Base-by-base conservation (phyloP, 2,797 vertebrate species). In the Hoplostethus mediterraneus region DNA sequence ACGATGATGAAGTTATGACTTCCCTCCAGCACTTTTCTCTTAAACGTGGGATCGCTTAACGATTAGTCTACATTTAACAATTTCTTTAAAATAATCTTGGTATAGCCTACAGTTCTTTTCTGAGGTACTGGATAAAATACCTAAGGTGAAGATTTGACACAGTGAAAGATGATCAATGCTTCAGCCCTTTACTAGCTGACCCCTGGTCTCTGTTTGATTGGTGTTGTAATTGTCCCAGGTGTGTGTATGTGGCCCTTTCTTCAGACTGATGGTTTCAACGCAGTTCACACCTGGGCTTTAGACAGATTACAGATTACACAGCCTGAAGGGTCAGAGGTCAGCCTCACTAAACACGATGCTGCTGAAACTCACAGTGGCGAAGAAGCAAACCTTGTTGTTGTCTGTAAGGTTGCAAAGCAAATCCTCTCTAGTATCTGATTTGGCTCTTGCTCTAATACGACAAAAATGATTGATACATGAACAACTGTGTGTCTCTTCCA, bases 261-360 rank as follows among this genome's bases (percentile, higher is more conserved):
- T 16, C 40, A 58, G 57, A 38, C 42, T 70, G 73, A 79, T 85
- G 17, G 61, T 73, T 83, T 67, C 38, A 63, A 51, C 54, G 38
- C 44, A 58, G 42, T 25, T 40, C 76, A 54, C 71, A 74, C 67
- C 77, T 85, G 77, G 25, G 66, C 69, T 72, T 64, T 5, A 69
- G 53, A 83, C 58, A 14, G 54, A 79, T 82, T 71, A 83, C 58
- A 14, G 54, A 79, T 82, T 71, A 60, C n/a, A 60, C 16, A 59
- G 58, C 63, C 47, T 77, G 57, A 38, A 61, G 79, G 73, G 71
- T 87, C 81, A 86, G 67, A 75, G 80, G 83, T 86, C 77, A 47
- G 6, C 56, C 51, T 66, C 63, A 13, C 14, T 0, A 2, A 63
- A 67, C 5, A 49, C 30, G 13, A 7, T 13, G 13, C 9, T 21